phyloP scores from a whole-genome alignment of 2,888 invertebrate species.

The Epinotia brunnichana region DNA sequence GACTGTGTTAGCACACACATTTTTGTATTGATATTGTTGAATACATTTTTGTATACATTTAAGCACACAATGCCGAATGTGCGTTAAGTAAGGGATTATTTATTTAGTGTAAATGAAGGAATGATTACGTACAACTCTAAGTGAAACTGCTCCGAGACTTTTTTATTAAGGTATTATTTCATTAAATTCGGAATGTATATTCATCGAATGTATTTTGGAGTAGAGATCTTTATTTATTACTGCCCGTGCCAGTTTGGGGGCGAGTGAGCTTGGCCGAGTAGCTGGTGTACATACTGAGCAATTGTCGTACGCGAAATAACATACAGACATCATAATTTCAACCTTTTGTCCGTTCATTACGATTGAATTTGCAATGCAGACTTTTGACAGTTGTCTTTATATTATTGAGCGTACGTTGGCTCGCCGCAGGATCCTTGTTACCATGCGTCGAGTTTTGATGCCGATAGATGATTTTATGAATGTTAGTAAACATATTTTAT shows the following conservation, averaged over 20 bases:
- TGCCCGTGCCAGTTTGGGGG: conserved; percentile 20
- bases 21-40: conserved; percentile 39
- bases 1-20: conserved; percentile 32
- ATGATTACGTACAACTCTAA: conserved; percentile 48
- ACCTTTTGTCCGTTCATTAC: not conserved
- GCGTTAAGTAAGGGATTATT: conserved; percentile 61
- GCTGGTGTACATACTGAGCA: conserved; percentile 53
- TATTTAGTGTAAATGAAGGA: conserved; percentile 64
- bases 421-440: conserved; percentile 56
- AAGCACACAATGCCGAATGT: conserved; percentile 50
- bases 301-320: conserved; percentile 41
- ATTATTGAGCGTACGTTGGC: conserved; percentile 35
- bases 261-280: conserved; percentile 23
- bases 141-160: conserved; percentile 30
- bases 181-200: conserved; percentile 30
- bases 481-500: conserved; percentile 79
- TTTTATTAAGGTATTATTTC: conserved; percentile 39
- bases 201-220: conserved; percentile 54
- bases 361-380: not conserved
- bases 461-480: conserved; percentile 69
- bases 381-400: conserved; percentile 6
- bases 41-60: conserved; percentile 40
- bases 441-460: conserved; percentile 59
- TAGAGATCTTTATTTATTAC: conserved; percentile 58
- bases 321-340: conserved; percentile 1